Base-by-base conservation (phyloP, 2,797 vertebrate genomes). In the Furcifer pardalis region DNA sequence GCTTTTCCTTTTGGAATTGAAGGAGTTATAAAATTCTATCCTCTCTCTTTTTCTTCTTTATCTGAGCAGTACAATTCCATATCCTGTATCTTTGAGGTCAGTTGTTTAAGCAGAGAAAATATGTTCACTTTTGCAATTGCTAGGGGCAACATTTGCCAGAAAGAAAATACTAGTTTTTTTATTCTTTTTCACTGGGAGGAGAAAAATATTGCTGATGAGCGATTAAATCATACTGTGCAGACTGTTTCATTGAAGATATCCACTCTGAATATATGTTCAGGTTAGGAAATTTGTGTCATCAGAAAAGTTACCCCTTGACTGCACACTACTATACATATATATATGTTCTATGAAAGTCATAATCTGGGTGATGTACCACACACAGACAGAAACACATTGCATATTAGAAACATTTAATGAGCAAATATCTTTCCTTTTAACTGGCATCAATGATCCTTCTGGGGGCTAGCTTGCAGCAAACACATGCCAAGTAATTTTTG, bases 351-450 rank as follows among this genome's bases (percentile, higher is more conserved):
- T 44, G 5, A 32, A 72, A 62, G 25, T 75, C 32, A 49, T 65
- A 84, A 74, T 79, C 82, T 66, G 63, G 87, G 60, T 88, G 90
- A 85, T 82, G 60, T 72, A 42, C 71, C 73, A 49, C 44, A 84
- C 6, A 9, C 52, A 56, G n/a, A n/a, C 17, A 19, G 52, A 19
- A 2, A 56, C 76, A 83, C 30, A 52, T 30, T 76, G 60, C 0
- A 0, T 75, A 68, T 84, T 69, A 66, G 30, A 63, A 72, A 37
- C 65, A 60, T 77, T 44, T 23, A 5, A 59, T 9, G 72, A 2
- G 9, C n/a, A 62, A n/a, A n/a, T 5, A 23, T 27, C 27, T 59
- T 19, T 77, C 30, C 25, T 68, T 46, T 60, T 44, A 77, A 60
- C 13, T 71, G 75, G n/a, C 49, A 60, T 21, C n/a, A 23, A n/a